Evolutionary conservation across 2,113 vertebrate species (phyloP).

Genomic region (Melanocharis versteri): DNA sequence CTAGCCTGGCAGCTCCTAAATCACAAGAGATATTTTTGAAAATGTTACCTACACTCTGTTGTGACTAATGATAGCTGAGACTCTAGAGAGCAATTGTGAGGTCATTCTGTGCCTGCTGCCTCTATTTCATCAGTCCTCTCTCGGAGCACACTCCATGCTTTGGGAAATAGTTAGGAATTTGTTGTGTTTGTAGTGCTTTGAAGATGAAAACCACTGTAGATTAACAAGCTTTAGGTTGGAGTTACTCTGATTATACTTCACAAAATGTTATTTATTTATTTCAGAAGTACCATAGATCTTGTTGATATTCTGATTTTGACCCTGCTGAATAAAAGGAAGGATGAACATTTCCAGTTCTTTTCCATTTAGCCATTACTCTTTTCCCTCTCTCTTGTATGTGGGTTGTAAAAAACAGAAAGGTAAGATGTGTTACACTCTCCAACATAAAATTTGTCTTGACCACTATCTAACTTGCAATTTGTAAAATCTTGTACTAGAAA

Average conservation of each 20-base stretch:
- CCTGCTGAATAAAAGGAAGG: not conserved
- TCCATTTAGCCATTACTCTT: not conserved
- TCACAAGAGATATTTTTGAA: not conserved
- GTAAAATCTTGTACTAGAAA: not conserved
- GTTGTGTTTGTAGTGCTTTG: conserved; percentile 4
- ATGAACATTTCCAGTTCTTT: not conserved
- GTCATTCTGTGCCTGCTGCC: not conserved
- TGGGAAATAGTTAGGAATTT: not conserved
- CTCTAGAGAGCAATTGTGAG: not conserved
- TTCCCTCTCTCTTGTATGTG: not conserved
- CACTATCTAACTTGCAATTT: not conserved
- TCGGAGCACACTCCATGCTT: not conserved
- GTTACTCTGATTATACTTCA: not conserved
- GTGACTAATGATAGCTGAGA: not conserved
- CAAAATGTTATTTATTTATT: not conserved
- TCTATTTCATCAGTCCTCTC: not conserved
- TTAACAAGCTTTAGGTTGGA: not conserved
- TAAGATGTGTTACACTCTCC: not conserved
- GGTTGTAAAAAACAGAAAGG: not conserved
- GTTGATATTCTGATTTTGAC: not conserved
- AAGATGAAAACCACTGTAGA: not conserved
- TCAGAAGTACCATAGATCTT: not conserved
- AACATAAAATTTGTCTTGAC: not conserved
- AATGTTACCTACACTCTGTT: not conserved
- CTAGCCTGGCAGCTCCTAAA: not conserved